Percentiles rank a stretch among this genome's conserved stretches.
These are phyloP conservation scores for Mimachlamys varia DNA, from an alignment of 2,888 invertebrate species.

Conservation along the genomic window DNA sequence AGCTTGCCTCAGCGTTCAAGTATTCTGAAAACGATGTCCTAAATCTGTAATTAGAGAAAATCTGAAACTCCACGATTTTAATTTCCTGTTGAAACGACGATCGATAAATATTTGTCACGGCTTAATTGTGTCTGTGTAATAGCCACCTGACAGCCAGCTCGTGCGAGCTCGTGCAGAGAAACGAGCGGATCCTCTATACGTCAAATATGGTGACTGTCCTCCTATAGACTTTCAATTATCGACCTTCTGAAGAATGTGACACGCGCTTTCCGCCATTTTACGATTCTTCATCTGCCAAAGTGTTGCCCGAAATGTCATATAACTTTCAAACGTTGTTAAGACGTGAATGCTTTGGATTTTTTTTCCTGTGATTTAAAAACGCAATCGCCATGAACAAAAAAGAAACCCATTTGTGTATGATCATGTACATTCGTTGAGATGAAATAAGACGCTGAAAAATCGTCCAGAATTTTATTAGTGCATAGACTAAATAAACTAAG, in stretches of 20 bases:
- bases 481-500: no score
- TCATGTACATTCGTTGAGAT: no score
- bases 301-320: slow-evolving; percentile 2
- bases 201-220: slow-evolving; percentile 1
- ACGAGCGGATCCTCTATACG: slow-evolving; percentile 17
- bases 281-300: not conserved
- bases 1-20: not conserved
- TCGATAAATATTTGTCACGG: slow-evolving; percentile 22
- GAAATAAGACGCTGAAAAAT: no score
- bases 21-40: not conserved
- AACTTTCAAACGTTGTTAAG: not conserved
- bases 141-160: not conserved
- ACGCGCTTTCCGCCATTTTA: slow-evolving; percentile 34
- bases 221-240: slow-evolving; percentile 16
- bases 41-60: slow-evolving; percentile 20
- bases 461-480: no score
- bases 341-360: not conserved
- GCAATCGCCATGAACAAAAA: not conserved
- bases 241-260: not conserved
- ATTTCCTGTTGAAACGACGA: slow-evolving; percentile 32
- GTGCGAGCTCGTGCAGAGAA: not conserved
- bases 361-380: not conserved
- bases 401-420: not conserved
- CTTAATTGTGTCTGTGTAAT: slow-evolving; percentile 13
- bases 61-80: slow-evolving; percentile 23